These are phyloP conservation scores for Micrasema minimum DNA, from an alignment of 1,140 invertebrate species.

Conservation along the genomic window DNA sequence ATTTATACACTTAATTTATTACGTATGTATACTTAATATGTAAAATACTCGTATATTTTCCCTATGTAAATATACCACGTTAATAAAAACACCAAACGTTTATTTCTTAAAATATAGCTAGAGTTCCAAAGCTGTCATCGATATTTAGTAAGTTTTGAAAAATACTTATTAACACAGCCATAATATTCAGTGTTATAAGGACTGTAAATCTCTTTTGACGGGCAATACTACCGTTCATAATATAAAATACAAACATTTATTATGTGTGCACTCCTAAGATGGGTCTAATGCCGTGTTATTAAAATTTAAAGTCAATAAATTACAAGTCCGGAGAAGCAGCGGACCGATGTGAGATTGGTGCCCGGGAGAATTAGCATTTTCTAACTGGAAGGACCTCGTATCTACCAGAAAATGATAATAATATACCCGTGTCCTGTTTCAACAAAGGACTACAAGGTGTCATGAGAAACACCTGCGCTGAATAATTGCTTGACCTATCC, in stretches of 20 bases:
- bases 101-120: too few relatives aligned
- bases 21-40: too few relatives aligned
- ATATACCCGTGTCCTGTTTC: constrained; percentile 29
- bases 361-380: constrained; percentile 46
- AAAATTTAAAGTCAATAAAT: constrained; percentile 26
- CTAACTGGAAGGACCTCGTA: constrained; percentile 38
- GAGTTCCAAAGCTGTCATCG: too few relatives aligned
- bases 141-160: too few relatives aligned
- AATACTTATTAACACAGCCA: too few relatives aligned
- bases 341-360: too few relatives aligned
- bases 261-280: not conserved
- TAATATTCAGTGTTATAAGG: too few relatives aligned
- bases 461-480: constrained; percentile 48
- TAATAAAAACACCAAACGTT: too few relatives aligned
- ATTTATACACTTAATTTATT: too few relatives aligned
- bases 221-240: not conserved
- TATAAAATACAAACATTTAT: constrained; percentile 27
- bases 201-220: not conserved
- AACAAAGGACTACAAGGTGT: constrained; percentile 39
- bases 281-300: constrained; percentile 18
- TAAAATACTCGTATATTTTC: too few relatives aligned
- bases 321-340: constrained; percentile 15
- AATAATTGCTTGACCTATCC: constrained; percentile 40
- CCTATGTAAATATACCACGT: too few relatives aligned
- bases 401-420: too few relatives aligned